A percentile compares a stretch with the other conserved stretches of the same genome.
Evolutionary conservation across 2,888 invertebrate genomes (phyloP).

Genomic region (Chydorus sphaericus): DNA sequence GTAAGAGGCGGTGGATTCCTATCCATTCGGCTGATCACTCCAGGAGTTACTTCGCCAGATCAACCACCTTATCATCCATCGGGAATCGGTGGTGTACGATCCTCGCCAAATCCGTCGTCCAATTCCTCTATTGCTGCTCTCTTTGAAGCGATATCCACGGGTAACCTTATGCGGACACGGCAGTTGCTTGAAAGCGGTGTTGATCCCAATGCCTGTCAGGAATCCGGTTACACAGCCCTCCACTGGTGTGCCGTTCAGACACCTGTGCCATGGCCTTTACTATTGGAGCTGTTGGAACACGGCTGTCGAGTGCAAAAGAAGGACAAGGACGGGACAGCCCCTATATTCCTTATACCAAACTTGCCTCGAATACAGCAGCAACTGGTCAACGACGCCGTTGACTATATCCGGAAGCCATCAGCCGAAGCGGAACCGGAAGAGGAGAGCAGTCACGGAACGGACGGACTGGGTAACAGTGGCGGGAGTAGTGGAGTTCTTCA

Average conservation of each 20-base stretch:
- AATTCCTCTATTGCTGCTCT: too few species aligned
- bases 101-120: background rate
- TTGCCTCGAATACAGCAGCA: slow-evolving; percentile 35
- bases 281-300: slow-evolving; percentile 34
- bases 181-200: background rate
- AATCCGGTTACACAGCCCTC: slow-evolving; percentile 40
- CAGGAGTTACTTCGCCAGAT: too few species aligned
- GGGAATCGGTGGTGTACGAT: slow-evolving; percentile 18
- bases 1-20: slow-evolving; percentile 17
- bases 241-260: slow-evolving; percentile 39
- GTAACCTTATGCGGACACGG: background rate
- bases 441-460: background rate
- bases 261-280: slow-evolving; percentile 38
- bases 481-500: too few species aligned
- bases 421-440: background rate
- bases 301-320: slow-evolving; percentile 33
- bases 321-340: slow-evolving; percentile 36
- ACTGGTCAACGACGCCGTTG: slow-evolving; percentile 30
- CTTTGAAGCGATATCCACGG: background rate
- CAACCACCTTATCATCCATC: background rate
- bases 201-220: slow-evolving; percentile 28
- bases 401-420: background rate
- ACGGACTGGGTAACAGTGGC: too few species aligned
- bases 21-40: too few species aligned
- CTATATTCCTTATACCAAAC: slow-evolving; percentile 37